These are phyloP conservation scores for Lineus longissimus DNA, from an alignment of 1,140 invertebrate genomes.

Conservation along the genomic window DNA sequence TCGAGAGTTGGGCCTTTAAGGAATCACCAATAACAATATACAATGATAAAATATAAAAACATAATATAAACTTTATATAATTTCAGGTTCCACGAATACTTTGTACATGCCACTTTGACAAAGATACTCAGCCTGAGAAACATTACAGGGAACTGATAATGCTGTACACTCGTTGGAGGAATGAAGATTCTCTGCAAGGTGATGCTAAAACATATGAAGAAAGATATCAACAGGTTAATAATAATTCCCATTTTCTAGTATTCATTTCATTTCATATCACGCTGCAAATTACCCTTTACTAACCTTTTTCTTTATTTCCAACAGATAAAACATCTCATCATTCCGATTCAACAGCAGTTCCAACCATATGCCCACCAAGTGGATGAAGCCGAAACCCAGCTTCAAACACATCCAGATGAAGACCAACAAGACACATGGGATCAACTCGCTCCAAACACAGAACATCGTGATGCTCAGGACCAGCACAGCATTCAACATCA, in stretches of 20 bases:
- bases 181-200: slow-evolving; percentile 6
- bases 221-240: no score
- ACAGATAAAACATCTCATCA: background rate
- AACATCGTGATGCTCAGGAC: background rate
- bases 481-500: background rate
- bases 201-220: background rate
- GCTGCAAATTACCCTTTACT: no score
- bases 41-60: no score
- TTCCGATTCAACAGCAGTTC: background rate
- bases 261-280: no score
- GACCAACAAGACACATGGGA: background rate
- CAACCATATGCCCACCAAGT: background rate
- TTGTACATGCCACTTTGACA: slow-evolving; percentile 14
- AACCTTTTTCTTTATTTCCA: no score
- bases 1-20: no score
- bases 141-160: slow-evolving; percentile 16
- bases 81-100: slow-evolving; percentile 11
- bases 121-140: slow-evolving; percentile 14
- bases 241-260: no score
- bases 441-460: background rate
- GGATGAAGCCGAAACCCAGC: background rate
- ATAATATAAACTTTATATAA: no score
- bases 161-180: slow-evolving; percentile 12
- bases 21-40: no score
- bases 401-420: background rate